Evolutionary conservation across 2,888 invertebrate species (phyloP).

Genomic region (Polydrusus cervinus): DNA sequence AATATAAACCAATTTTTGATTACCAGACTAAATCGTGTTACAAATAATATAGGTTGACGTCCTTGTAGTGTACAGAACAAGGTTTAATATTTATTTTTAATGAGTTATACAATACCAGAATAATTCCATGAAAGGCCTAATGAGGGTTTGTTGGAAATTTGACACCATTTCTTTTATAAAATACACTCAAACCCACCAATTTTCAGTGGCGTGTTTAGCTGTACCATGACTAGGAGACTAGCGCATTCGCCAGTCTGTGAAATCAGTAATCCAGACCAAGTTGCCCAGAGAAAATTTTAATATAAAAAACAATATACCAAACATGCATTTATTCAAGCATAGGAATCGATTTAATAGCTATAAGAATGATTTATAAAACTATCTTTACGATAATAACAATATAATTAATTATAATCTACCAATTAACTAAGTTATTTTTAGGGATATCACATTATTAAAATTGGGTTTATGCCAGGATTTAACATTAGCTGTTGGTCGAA

Average conservation of each 20-base stretch:
- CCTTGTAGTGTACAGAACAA: background rate
- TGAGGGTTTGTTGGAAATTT: no score
- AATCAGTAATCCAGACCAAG: no score
- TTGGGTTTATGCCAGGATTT: background rate
- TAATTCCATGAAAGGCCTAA: no score
- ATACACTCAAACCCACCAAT: no score
- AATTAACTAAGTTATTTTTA: background rate
- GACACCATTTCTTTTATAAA: no score
- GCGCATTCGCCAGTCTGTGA: no score
- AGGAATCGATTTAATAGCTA: no score
- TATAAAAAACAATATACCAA: background rate
- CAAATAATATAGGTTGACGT: background rate
- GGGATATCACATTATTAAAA: conserved; percentile 14
- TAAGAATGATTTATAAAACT: no score
- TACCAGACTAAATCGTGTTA: background rate
- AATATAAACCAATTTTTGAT: background rate
- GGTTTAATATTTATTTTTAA: background rate
- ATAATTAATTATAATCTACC: background rate
- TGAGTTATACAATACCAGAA: no score
- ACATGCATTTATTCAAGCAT: background rate
- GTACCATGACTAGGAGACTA: no score
- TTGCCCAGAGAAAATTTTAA: background rate
- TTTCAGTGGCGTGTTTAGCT: no score
- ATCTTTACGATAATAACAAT: no score
- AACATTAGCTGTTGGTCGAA: conserved; percentile 54